phyloP scores from a whole-genome alignment of 2,797 vertebrate species.

The Pangasius larnaudii region DNA sequence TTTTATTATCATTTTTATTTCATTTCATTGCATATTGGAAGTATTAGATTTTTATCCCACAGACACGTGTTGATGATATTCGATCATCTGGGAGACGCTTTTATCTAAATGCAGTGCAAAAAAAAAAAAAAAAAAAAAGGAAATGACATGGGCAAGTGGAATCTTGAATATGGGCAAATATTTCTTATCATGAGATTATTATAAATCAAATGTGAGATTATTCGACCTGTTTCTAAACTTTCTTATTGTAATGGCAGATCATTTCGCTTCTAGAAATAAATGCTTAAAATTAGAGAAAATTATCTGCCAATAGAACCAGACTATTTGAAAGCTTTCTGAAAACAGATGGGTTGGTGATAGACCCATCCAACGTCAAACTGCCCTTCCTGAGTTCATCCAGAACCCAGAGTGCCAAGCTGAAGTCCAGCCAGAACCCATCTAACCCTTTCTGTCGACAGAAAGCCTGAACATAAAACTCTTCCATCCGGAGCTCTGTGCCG shows the following conservation, averaged over 20 bases:
- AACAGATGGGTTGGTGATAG: neutral
- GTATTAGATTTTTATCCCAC: neutral
- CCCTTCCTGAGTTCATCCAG: constrained; percentile 12
- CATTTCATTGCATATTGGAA: neutral
- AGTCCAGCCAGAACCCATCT: neutral
- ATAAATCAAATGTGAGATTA: neutral
- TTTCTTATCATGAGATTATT: neutral
- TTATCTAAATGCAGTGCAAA: neutral
- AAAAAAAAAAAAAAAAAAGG: neutral
- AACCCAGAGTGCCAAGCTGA: constrained; percentile 8
- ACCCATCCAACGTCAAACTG: neutral
- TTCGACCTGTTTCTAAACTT: neutral
- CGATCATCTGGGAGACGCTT: neutral
- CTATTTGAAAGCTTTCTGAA: neutral
- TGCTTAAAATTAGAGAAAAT: neutral
- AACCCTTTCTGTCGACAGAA: neutral
- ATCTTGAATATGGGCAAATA: neutral
- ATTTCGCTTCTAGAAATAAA: neutral
- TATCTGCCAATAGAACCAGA: neutral
- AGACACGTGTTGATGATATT: neutral
- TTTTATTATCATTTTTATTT: neutral
- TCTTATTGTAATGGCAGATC: neutral
- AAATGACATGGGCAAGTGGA: neutral
- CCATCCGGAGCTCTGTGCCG: neutral
- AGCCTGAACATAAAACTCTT: neutral